Base-by-base conservation (phyloP, 35 echinoderm and acorn worm genomes). In the Lytechinus variegatus region DNA sequence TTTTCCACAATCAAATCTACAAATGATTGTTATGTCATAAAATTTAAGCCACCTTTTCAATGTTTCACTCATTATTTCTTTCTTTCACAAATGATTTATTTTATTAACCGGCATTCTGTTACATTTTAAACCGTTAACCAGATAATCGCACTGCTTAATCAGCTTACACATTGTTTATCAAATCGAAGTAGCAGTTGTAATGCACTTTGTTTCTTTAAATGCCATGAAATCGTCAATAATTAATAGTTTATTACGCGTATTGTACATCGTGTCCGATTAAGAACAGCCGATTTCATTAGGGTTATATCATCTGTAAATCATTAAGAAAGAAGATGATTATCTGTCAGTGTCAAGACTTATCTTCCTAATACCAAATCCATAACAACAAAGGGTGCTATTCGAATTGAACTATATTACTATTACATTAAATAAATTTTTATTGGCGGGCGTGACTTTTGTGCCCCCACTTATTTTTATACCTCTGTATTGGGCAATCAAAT, bases 231-330 rank as follows among this genome's bases (percentile, higher is more conserved):
- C 54, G 92, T 93, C 92, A 93, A 93, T 93, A 57, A 93, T 93
- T 93, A 93, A 93, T 93, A 54, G 92, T 57, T 54, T 53, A 93
- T 93, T 93, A 93, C 92, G 27, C 55, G 28, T 57, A 19, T 93
- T 54, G 9, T 57, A 27, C 92, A 27, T 9, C 4, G 92, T 9
- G 54, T 9, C 0, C 55, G 92, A 93, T 93, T 93, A 93, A 57
- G 1, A 93, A 57, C 92, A 55, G 92, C 57, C 57, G 6, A 93
- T 93, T 93, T 93, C 52, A 14, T 29, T 24, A 54, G 13, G 54
- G 92, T 93, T 93, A 93, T 93, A 54, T 93, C 92, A 93, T 93
- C 92, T 93, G 92, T 93, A 93, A 93, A 93, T 93, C 92, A 93
- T 93, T 93, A 93, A 93, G 53, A 57, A 54, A 93, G 53, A 55